Evolutionary conservation across 2,113 vertebrate genomes (phyloP), one percentile per base, ranked within the genome.

Genomic region (Leuciscus idus): DNA sequence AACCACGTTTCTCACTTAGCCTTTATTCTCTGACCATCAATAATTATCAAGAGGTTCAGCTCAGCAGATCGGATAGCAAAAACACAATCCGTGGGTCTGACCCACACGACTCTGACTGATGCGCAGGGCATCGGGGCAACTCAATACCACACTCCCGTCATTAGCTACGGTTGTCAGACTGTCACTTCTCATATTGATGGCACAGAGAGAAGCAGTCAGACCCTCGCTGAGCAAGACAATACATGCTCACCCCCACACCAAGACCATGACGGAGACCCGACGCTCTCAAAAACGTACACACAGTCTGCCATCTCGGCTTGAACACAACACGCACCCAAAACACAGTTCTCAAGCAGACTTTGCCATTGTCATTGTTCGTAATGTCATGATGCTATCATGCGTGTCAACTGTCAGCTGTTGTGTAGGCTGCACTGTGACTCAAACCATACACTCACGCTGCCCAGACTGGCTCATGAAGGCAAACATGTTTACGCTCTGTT

Each of bases 141-240:
- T 84, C 81, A 57, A 84, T 73, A 84, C 81, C 4, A 39, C 68
- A 36, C 68, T 52, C 6, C 86, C 33, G 11, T 78, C 84, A 86
- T 87, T 77, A 43, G 84, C 59, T 43, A 75, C 48, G 81, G 68
- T 57, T 72, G 84, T 86, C 86, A 61, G n/a, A 30, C 75, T 68
- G 86, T 87, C 84, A 84, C 50, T 80, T 73, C 74, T 84, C 64
- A 77, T 81, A 78, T 82, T 85, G 79, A 59, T 13, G 48, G 81
- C 21, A 5, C 81, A 57, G 68, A 88, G n/a, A 64, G 57, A 64
- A 39, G 26, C 62, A 85, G 62, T 76, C 74, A 64, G 43, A 68
- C 64, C 84, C 74, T 66, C 61, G 19, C 62, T 52, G 62, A 82
- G 62, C 62, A 70, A 82, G 46, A 82, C 80, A 68, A 82, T 70